These are phyloP conservation scores for Podilymbus podiceps DNA, from an alignment of 2,113 vertebrate species.

Conservation along the genomic window DNA sequence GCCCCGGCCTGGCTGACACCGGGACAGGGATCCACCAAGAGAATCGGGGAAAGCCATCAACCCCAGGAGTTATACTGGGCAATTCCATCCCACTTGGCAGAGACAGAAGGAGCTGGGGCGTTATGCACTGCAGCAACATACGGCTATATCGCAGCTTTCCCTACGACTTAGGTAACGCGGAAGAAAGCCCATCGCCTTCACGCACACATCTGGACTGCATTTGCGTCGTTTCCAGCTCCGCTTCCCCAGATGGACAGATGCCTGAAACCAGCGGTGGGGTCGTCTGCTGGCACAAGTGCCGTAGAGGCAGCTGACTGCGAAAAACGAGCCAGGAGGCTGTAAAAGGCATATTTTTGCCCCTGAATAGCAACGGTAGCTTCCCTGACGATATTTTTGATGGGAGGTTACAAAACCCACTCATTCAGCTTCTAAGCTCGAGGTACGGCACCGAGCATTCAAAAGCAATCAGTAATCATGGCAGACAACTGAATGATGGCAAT, in stretches of 20 bases:
- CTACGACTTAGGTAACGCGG: not conserved
- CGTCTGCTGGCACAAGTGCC: not conserved
- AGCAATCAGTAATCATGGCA: not conserved
- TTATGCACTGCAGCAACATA: rapidly evolving
- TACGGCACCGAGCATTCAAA: not conserved
- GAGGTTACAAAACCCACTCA: not conserved
- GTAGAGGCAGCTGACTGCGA: not conserved
- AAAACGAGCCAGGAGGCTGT: not conserved
- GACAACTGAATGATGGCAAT: conserved; percentile 28
- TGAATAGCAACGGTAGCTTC: not conserved
- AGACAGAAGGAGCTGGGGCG: rapidly evolving
- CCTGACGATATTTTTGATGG: not conserved
- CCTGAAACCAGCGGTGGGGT: not conserved
- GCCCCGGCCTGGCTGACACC: too few relatives aligned
- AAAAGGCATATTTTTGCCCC: conserved; percentile 2
- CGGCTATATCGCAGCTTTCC: not conserved
- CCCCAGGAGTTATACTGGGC: not conserved
- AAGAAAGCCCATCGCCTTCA: not conserved
- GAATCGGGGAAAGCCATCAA: not conserved
- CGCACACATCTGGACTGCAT: not conserved
- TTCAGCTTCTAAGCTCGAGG: not conserved
- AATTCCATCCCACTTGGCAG: not conserved
- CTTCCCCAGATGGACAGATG: not conserved
- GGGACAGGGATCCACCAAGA: not conserved
- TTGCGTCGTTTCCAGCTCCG: not conserved